A percentile compares a stretch with the other conserved stretches of the same genome.
Conservation (phyloP, 2,113 vertebrate species). For the Ahaetulla prasina region DNA sequence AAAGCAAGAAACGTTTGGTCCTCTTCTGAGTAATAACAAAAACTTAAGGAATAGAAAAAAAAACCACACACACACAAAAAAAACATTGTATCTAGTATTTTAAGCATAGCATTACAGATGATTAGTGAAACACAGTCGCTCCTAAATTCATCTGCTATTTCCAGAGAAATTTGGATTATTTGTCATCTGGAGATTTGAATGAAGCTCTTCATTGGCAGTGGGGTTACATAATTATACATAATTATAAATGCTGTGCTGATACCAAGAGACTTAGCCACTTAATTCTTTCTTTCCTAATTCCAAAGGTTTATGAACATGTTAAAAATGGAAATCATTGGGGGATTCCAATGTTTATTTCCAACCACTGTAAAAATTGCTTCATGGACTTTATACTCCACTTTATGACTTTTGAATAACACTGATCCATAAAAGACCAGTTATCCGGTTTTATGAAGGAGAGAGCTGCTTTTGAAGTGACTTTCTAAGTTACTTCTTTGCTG, state of each 20-base stretch:
- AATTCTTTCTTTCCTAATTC: background rate
- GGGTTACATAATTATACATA: background rate
- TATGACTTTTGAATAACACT: background rate
- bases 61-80: background rate
- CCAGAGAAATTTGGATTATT: background rate
- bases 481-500: background rate
- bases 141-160: background rate
- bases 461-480: background rate
- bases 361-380: background rate
- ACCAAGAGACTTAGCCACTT: background rate
- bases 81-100: constrained; percentile 44
- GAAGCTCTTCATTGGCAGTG: background rate
- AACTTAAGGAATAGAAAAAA: background rate
- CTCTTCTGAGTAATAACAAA: constrained; percentile 45
- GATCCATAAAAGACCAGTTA: background rate
- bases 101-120: background rate
- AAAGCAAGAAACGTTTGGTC: background rate
- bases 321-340: background rate
- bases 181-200: background rate
- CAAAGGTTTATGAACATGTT: background rate
- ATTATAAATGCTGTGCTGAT: background rate
- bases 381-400: background rate
- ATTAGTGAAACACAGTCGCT: too few species aligned
- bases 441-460: background rate
- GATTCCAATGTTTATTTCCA: background rate